These are phyloP conservation scores for Drosophila pseudotakahashii DNA, from an alignment of 2,888 invertebrate species.

Conservation along the genomic window DNA sequence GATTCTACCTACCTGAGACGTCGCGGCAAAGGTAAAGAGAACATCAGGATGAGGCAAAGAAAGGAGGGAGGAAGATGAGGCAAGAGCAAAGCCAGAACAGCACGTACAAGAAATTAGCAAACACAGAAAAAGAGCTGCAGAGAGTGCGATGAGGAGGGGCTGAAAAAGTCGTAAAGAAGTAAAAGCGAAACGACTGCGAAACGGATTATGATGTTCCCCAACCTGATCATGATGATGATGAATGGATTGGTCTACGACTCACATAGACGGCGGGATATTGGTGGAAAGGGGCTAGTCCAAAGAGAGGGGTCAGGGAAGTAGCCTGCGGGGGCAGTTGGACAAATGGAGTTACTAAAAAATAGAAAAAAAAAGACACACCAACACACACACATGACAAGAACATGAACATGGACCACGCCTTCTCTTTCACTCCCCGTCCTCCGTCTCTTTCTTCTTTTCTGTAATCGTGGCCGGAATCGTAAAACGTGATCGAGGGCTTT, in stretches of 20 bases:
- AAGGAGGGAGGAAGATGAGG: slow-evolving; percentile 17
- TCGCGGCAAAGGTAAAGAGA: slow-evolving; percentile 58
- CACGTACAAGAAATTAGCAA: slow-evolving; percentile 80
- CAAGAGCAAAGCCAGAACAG: slow-evolving; percentile 67
- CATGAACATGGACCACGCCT: slow-evolving; percentile 70
- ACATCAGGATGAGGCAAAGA: slow-evolving; percentile 28
- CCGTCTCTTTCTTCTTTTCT: slow-evolving; percentile 37
- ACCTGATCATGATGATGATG: slow-evolving; percentile 68
- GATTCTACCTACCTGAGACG: slow-evolving; percentile 58
- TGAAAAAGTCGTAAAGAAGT: slow-evolving; percentile 41
- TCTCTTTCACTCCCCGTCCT: neutral
- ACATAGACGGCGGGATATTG: slow-evolving; percentile 8
- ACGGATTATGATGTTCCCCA: slow-evolving; percentile 66
- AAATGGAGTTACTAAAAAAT: slow-evolving; percentile 53
- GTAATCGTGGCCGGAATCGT: slow-evolving; percentile 76
- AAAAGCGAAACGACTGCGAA: slow-evolving; percentile 68
- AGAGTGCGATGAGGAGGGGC: slow-evolving; percentile 11
- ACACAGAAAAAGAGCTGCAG: slow-evolving; percentile 25
- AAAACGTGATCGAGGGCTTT: slow-evolving; percentile 79
- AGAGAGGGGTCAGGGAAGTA: slow-evolving; percentile 1
- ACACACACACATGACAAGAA: slow-evolving; percentile 47
- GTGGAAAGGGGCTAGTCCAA: slow-evolving; percentile 4
- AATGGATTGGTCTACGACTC: slow-evolving; percentile 56
- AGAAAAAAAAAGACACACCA: slow-evolving; percentile 22
- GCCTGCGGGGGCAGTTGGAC: slow-evolving; percentile 64